Base-by-base conservation (phyloP, 2,888 invertebrate genomes). In the Apodemia zela region DNA sequence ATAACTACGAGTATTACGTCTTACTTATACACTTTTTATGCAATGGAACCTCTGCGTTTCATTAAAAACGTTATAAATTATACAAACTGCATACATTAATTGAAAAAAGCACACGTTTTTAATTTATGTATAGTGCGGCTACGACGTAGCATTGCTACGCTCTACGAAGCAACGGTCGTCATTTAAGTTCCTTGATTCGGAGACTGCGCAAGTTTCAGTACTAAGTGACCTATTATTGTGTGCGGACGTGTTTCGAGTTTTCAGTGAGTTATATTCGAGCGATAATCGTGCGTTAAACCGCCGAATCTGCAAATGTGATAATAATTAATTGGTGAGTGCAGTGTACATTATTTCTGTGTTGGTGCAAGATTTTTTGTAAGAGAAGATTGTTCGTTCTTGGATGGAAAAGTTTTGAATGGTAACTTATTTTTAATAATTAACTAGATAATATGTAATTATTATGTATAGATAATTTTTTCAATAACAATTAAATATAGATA, bases 151-250 rank as follows among this genome's bases (percentile, higher is more conserved):
- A 62, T 62, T 57, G 25, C 51, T 62, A 63, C 62, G 65, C 62
- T 64, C 62, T 59, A 47, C 62, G 58, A 38, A 59, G 68, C 67
- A 66, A 66, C 64, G 60, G 61, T 67, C 65, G 69, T 69, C 70
- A 77, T 76, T 80, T 77, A 72, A 75, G 73, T 79, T 76, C 74
- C 69, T 69, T 68, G 78, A 78, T 74, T 82, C 81, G 82, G 89
- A 89, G 89, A 82, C 87, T 88, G 88, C 89, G 89, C 89, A 85
- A 72, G 77, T 78, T 73, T 72, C 85, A 89, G 89, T 89, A 71
- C 77, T 78, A 77, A 81, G 78, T 76, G 76, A 73, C 73, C 75
- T 66, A 72, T 74, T 71, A 72, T 68, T 66, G 70, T 65, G 77
- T 67, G 64, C 72, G 70, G 77, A 78, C 82, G 84, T 79, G 71